phyloP scores from a whole-genome alignment of 2,113 vertebrate species.

The Rhea americana region DNA sequence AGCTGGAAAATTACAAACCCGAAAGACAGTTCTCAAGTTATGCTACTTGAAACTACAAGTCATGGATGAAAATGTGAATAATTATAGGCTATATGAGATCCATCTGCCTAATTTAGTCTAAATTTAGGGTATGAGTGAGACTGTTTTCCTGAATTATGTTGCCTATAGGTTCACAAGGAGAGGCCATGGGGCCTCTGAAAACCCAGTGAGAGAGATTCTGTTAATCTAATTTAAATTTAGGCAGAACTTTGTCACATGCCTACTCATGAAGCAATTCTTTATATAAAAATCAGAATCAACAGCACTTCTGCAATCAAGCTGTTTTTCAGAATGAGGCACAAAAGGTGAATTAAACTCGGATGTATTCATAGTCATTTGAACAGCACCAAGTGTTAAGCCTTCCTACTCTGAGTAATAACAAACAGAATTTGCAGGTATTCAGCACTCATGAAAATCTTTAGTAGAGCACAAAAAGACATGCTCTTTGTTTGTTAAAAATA shows the following conservation, averaged over 20 bases:
- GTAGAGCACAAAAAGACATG: background rate
- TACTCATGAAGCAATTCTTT: background rate
- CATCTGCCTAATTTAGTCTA: background rate
- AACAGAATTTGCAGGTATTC: background rate
- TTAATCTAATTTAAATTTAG: background rate
- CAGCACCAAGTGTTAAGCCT: rapidly evolving
- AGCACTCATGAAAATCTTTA: background rate
- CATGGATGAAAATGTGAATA: background rate
- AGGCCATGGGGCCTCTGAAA: background rate
- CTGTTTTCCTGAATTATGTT: background rate
- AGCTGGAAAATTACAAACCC: background rate
- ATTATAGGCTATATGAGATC: background rate
- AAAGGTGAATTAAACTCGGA: background rate
- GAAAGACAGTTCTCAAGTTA: background rate
- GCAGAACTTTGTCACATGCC: background rate
- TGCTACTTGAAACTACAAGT: background rate
- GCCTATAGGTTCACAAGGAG: background rate
- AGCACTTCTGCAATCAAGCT: background rate
- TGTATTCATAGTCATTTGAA: background rate
- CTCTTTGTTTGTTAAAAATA: background rate
- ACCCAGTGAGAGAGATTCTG: background rate
- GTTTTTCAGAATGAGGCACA: background rate
- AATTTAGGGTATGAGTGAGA: background rate
- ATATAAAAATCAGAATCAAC: background rate
- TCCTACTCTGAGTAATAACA: background rate